A percentile compares a stretch with the other conserved stretches of the same genome.
These are phyloP conservation scores for Pelvicachromis taeniatus DNA, from an alignment of 2,113 vertebrate species.

Conservation along the genomic window DNA sequence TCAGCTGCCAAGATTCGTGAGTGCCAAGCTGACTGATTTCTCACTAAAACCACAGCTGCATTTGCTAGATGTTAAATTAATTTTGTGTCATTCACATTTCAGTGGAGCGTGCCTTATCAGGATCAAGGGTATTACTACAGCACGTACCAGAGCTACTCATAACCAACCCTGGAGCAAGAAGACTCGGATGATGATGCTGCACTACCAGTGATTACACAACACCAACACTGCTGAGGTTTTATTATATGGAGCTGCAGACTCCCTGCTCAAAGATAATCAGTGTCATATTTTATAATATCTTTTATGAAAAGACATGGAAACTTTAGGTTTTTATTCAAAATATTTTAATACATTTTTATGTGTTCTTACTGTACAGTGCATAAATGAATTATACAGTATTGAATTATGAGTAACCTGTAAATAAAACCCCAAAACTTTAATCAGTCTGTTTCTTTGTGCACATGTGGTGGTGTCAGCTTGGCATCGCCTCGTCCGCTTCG, in stretches of 20 bases:
- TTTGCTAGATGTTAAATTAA: not conserved
- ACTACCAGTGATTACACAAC: not conserved
- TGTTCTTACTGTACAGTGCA: not conserved
- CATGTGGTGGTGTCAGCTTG: not conserved
- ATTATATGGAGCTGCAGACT: not conserved
- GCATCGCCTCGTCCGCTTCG: rapidly evolving
- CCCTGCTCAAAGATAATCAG: not conserved
- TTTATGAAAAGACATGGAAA: not conserved
- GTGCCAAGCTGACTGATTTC: not conserved
- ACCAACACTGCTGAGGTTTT: not conserved
- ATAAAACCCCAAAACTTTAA: not conserved
- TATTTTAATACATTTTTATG: not conserved
- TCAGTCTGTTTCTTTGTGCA: not conserved
- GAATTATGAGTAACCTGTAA: not conserved
- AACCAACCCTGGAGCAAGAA: slow-evolving; percentile 28
- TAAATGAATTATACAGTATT: not conserved
- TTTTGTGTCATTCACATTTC: slow-evolving; percentile 26
- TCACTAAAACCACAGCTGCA: not conserved
- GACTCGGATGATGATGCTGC: not conserved
- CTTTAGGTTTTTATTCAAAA: slow-evolving; percentile 12
- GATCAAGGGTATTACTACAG: slow-evolving; percentile 71
- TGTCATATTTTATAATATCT: not conserved
- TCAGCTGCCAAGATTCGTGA: slow-evolving; percentile 58
- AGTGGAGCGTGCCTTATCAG: slow-evolving; percentile 79
- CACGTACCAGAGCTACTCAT: slow-evolving; percentile 72